Base-by-base conservation (phyloP, 2,888 invertebrate species). In the Nomada ruficornis region DNA sequence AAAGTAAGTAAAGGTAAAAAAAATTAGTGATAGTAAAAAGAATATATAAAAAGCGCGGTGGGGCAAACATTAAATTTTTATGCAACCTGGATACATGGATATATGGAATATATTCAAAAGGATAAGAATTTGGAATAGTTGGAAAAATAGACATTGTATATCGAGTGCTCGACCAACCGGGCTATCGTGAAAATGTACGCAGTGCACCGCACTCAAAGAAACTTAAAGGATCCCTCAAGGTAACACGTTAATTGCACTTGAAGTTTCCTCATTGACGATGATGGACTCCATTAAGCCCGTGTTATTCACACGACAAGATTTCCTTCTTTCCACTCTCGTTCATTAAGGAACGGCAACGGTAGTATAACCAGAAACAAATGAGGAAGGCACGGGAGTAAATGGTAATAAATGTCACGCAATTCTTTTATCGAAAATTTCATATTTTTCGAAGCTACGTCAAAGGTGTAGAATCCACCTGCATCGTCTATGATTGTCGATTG, bases 271-370 rank as follows among this genome's bases (percentile, higher is more conserved):
- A 50, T 70, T 74, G 64, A 10, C 23, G 29, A 29, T 68, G 75
- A 85, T 73, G 71, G 73, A 81, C 72, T 83, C 83, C 80, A 86
- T 86, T 86, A 86, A 85, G 73, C 47, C 10, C 47, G 50, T 13
- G 64, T 79, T 81, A 83, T 83, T 86, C 81, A 70, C 70, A 42
- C 55, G 77, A 69, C 57, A 57, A 79, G 83, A 76, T 79, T 71
- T 50, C 36, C 68, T 64, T 59, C 59, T 47, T 75, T 54, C 52
- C 52, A 68, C 44, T 57, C 70, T 42, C 65, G 23, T 72, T 68
- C 23, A 55, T 65, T 59, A 68, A 65, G 36, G 50, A 68, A 74
- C 44, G 57, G 50, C 60, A 65, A 52, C 52, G 29, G 64, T 55
- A 65, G 68, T 47, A 63, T 29, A 29, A 29, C 29, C 29, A 29